Evolutionary conservation across 2,797 vertebrate species (phyloP).

Genomic region (Psittacula echo): DNA sequence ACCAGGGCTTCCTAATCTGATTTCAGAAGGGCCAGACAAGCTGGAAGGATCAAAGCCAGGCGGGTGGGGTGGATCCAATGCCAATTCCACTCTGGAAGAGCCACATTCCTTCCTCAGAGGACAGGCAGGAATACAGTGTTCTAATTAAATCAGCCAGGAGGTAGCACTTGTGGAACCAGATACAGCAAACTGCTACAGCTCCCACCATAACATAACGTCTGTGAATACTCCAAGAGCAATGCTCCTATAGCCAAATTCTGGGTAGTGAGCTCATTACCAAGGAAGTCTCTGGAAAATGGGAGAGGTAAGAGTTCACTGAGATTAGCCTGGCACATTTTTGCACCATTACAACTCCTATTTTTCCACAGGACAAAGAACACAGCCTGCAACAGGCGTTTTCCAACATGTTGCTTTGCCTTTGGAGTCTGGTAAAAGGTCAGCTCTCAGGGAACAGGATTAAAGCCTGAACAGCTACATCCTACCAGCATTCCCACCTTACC

Average conservation of each 20-base stretch:
- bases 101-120: conserved; percentile 29
- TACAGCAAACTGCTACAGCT: not conserved
- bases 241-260: not conserved
- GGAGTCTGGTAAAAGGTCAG: not conserved
- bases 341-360: not conserved
- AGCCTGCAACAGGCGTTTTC: not conserved
- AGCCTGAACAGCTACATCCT: not conserved
- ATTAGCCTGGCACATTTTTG: not conserved
- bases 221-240: not conserved
- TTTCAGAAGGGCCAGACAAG: conserved; percentile 33
- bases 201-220: not conserved
- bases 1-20: not conserved
- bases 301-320: not conserved
- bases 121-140: not conserved
- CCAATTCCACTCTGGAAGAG: not conserved
- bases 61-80: not conserved
- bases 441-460: not conserved
- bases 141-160: not conserved
- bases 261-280: not conserved
- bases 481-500: conserved; percentile 71
- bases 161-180: not conserved
- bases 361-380: not conserved
- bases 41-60: conserved; percentile 26
- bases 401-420: not conserved
- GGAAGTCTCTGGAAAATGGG: not conserved